These are phyloP conservation scores for Odontocerum albicorne DNA, from an alignment of 2,888 invertebrate species.

Conservation along the genomic window DNA sequence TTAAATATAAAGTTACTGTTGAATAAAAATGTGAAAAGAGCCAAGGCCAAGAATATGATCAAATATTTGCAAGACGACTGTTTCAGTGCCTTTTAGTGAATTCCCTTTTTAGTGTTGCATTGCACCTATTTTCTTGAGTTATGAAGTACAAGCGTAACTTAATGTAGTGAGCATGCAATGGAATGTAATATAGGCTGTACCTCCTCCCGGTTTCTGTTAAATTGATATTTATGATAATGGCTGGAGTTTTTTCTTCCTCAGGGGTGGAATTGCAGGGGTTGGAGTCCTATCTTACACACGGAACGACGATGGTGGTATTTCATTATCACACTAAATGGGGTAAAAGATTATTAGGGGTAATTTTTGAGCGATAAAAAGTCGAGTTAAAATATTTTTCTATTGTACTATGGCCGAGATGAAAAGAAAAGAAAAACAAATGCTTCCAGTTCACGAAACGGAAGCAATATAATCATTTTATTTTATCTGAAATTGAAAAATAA, in stretches of 20 bases:
- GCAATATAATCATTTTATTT: too few relatives aligned
- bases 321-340: conserved; percentile 20
- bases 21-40: too few relatives aligned
- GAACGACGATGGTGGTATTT: conserved; percentile 19
- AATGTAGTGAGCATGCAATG: conserved; percentile 28
- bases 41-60: too few relatives aligned
- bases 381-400: not conserved
- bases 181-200: conserved; percentile 42
- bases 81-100: too few relatives aligned
- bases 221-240: conserved; percentile 61
- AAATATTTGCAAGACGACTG: too few relatives aligned
- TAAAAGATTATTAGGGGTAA: conserved; percentile 12
- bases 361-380: conserved; percentile 1
- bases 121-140: not conserved
- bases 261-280: conserved; percentile 4
- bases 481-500: too few relatives aligned
- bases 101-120: too few relatives aligned
- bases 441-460: too few relatives aligned
- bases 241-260: conserved; percentile 48
- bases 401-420: too few relatives aligned
- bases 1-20: too few relatives aligned
- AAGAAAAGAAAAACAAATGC: too few relatives aligned
- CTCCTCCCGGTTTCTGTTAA: conserved; percentile 57
- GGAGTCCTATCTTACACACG: conserved; percentile 3
- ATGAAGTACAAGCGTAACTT: conserved; percentile 9